Evolutionary conservation across 2,113 vertebrate species (phyloP).

Genomic region (Xiphophorus maculatus): DNA sequence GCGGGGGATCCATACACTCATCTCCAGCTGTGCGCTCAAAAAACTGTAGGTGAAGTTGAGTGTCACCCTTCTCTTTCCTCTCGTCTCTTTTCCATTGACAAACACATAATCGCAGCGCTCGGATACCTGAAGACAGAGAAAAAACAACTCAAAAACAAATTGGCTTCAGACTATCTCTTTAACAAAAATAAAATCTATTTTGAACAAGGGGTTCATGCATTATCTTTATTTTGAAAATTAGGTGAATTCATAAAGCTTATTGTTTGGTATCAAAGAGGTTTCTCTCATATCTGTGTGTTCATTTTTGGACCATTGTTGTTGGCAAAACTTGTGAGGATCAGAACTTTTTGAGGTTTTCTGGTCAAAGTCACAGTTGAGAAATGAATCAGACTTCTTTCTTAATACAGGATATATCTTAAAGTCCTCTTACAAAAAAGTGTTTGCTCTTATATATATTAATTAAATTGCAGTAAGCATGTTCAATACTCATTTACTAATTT

Average conservation of each 20-base stretch:
- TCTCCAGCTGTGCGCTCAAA: slow-evolving; percentile 86
- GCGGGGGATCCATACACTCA: slow-evolving; percentile 93
- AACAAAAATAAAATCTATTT: background rate
- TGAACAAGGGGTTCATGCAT: background rate
- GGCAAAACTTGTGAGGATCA: too few species aligned
- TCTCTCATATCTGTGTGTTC: background rate
- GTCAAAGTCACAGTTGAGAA: too few species aligned
- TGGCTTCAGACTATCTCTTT: background rate
- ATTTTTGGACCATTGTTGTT: too few species aligned
- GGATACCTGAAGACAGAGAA: slow-evolving; percentile 83
- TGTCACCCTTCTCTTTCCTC: slow-evolving; percentile 81
- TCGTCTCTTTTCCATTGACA: slow-evolving; percentile 93
- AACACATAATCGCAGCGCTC: slow-evolving; percentile 92
- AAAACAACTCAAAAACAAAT: background rate
- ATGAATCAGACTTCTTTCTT: too few species aligned
- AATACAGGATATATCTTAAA: too few species aligned
- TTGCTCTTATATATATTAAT: too few species aligned
- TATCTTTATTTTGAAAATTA: background rate
- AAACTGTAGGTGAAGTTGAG: slow-evolving; percentile 95
- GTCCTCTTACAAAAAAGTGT: too few species aligned
- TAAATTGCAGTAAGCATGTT: too few species aligned
- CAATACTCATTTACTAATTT: too few species aligned
- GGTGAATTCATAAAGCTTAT: too few species aligned
- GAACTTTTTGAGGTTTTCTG: too few species aligned
- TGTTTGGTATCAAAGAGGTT: background rate